phyloP scores from a whole-genome alignment of 2,797 vertebrate species.

The Parauchenoglanis ngamensis region DNA sequence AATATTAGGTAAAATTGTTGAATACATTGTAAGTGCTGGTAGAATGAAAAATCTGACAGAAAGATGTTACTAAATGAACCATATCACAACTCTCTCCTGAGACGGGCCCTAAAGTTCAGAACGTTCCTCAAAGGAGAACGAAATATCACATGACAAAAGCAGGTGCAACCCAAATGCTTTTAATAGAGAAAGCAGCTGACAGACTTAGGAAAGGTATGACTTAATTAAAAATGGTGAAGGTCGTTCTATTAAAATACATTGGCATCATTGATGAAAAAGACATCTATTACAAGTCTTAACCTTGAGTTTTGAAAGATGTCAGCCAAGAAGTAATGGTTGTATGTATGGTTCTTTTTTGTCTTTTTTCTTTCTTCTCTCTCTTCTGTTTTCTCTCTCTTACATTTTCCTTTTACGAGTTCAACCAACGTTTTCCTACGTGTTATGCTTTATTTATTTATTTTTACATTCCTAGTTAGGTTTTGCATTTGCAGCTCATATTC shows the following conservation, averaged over 20 bases:
- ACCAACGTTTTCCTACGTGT: neutral
- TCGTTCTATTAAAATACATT: constrained; percentile 53
- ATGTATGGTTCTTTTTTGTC: neutral
- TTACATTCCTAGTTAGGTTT: neutral
- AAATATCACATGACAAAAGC: constrained; percentile 57
- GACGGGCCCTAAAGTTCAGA: constrained; percentile 23
- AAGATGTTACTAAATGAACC: constrained; percentile 19
- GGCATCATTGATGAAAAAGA: constrained; percentile 43
- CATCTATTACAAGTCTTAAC: constrained; percentile 3
- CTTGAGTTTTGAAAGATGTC: constrained; percentile 31
- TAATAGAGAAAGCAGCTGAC: constrained; percentile 58
- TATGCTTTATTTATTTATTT: neutral
- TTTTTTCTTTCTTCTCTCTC: neutral
- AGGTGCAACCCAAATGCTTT: constrained; percentile 60
- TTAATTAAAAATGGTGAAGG: constrained; percentile 57
- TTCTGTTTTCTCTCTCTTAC: fast-evolving
- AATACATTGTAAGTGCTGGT: neutral
- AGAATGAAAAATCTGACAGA: neutral
- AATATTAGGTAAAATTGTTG: neutral
- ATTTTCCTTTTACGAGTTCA: neutral
- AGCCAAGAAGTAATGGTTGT: neutral
- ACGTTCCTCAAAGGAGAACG: constrained; percentile 31
- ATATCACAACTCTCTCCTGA: constrained; percentile 1
- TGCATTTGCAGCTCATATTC: neutral
- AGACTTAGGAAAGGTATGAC: constrained; percentile 50